phyloP scores from a whole-genome alignment of 2,797 vertebrate species.

The Artibeus jamaicensis region DNA sequence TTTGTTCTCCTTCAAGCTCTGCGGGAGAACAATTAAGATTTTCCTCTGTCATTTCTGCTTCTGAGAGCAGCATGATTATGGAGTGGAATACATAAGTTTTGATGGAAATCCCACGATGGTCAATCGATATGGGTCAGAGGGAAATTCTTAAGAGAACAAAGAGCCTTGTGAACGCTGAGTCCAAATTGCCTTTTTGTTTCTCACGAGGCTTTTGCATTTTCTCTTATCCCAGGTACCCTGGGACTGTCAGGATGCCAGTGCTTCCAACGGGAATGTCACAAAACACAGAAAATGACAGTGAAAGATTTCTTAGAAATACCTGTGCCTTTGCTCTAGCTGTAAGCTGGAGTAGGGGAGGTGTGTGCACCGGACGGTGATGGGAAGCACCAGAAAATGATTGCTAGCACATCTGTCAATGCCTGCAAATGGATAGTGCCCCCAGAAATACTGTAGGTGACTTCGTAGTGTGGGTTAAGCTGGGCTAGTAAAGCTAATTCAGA shows the following conservation, averaged over 20 bases:
- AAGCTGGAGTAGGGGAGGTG: background rate
- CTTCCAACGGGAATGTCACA: background rate
- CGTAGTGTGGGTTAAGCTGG: background rate
- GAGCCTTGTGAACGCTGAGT: conserved; percentile 26
- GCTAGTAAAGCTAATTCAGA: background rate
- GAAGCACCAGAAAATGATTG: background rate
- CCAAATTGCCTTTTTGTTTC: conserved; percentile 51
- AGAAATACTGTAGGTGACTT: background rate
- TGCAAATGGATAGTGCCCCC: background rate
- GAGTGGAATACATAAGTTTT: conserved; percentile 54
- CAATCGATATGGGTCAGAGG: conserved; percentile 58
- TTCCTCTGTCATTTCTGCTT: conserved; percentile 12
- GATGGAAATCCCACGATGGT: conserved; percentile 66
- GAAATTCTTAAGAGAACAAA: conserved; percentile 57
- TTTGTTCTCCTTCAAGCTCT: conserved; percentile 55
- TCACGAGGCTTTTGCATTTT: background rate
- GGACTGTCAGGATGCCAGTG: background rate
- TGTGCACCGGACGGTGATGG: background rate
- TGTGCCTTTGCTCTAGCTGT: background rate
- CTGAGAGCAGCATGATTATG: background rate
- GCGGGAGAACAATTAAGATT: conserved; percentile 56
- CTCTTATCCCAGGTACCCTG: conserved; percentile 4
- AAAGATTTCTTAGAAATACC: conserved; percentile 1
- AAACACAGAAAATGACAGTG: background rate
- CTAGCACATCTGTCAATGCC: background rate